Conservation (phyloP, 2,888 invertebrate genomes). For the Schizotus pectinicornis region DNA sequence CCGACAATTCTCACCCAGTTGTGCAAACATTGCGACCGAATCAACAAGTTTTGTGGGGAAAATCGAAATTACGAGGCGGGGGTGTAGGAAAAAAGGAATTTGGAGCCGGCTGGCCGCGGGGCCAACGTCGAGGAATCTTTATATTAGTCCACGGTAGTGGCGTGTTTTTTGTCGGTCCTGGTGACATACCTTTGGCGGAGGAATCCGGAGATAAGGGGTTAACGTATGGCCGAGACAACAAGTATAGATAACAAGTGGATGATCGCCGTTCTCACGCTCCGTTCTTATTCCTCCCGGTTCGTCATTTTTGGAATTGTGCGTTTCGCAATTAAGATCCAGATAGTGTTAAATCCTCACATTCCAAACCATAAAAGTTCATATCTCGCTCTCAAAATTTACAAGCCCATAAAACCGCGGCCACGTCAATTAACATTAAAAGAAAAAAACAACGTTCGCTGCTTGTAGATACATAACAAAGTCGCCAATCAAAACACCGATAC, state of each 20-base stretch:
- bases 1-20: slow-evolving; percentile 46
- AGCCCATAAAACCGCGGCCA: slow-evolving; percentile 20
- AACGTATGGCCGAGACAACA: slow-evolving; percentile 56
- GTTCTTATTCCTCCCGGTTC: slow-evolving; percentile 45
- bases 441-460: not conserved
- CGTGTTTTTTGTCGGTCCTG: slow-evolving; percentile 54
- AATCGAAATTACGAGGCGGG: not conserved
- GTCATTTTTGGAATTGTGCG: slow-evolving; percentile 49
- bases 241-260: slow-evolving; percentile 52
- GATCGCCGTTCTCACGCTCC: slow-evolving; percentile 55
- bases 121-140: slow-evolving; percentile 40
- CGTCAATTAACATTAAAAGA: slow-evolving; percentile 13
- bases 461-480: not conserved
- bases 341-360: slow-evolving; percentile 48
- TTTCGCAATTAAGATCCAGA: slow-evolving; percentile 53
- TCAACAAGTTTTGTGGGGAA: not conserved
- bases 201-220: slow-evolving; percentile 57
- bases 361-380: slow-evolving; percentile 42
- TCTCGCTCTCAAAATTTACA: slow-evolving; percentile 31
- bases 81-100: slow-evolving; percentile 36
- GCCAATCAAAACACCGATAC: slow-evolving; percentile 4
- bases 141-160: slow-evolving; percentile 53
- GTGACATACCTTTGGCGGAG: slow-evolving; percentile 56
- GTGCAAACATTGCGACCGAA: slow-evolving; percentile 31
- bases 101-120: slow-evolving; percentile 18